Base-by-base conservation (phyloP, 2,888 invertebrate genomes). In the Andrena minutula region DNA sequence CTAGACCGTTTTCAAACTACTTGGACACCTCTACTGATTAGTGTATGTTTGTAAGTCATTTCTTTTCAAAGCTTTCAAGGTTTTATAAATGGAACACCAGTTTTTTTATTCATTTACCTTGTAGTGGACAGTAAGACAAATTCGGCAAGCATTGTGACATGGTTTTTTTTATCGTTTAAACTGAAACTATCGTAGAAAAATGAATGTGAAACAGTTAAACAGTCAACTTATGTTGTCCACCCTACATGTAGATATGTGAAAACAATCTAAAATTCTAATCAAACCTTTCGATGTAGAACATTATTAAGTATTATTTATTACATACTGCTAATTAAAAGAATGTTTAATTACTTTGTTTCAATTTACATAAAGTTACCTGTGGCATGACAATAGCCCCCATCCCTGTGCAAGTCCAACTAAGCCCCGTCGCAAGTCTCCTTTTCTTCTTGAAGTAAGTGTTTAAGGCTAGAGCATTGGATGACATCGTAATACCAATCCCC, bases 311-410 rank as follows among this genome's bases (percentile, higher is more conserved):
- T n/a, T 20, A 53, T 53, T 10, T 20, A 2, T 30, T 12, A 1
- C 12, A 41, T 41, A 41, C 3, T 3, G 41, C 3, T 41, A 41
- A 41, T 41, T 3, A 41, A 6, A 30, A 53, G 12, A 66, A n/a
- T 16, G 26, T n/a, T 41, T 12, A 41, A 2, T 30, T 7, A 16
- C 2, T 4, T 20, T 20, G 20, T n/a, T 23, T 23, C 51, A 10
- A 23, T n/a, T 47, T 10, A 49, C 35, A 6, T 35, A 12, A 68
- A 26, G 26, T 66, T n/a, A 96, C 88, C 76, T 95, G 94, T 0
- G 96, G 96, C 95, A 96, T 95, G 65, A 95, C 89, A 81, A 96
- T 96, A 16, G 96, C 95, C 1, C 96, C 96, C 6, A 96, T 89
- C 0, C 96, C 97, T 16, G 96, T 96, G 2, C 96, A 93, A 0